Percentiles rank a stretch among this genome's conserved stretches.
phyloP scores from a whole-genome alignment of 1,140 invertebrate genomes.

The Asbolus verrucosus region DNA sequence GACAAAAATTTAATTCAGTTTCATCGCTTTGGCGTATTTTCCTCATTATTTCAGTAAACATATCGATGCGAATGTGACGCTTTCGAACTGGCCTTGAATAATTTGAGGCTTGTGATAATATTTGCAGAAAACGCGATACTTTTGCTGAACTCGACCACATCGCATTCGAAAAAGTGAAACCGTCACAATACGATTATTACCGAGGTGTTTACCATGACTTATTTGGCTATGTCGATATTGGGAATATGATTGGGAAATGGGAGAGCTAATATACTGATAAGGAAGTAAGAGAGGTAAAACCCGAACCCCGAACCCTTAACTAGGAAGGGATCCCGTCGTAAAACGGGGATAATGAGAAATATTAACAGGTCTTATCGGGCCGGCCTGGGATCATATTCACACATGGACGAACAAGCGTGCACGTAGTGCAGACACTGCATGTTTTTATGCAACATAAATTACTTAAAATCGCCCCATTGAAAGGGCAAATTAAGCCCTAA shows the following conservation, averaged over 20 bases:
- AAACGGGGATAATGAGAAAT: conserved; percentile 54
- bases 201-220: conserved; percentile 10
- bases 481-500: conserved; percentile 36
- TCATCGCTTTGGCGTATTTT: conserved; percentile 22
- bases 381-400: conserved; percentile 49
- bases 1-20: conserved; percentile 29
- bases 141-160: too few relatives aligned
- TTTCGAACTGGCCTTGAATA: not conserved
- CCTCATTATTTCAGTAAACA: conserved; percentile 25
- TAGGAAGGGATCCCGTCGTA: conserved; percentile 47
- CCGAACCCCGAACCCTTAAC: conserved; percentile 5
- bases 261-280: conserved; percentile 19
- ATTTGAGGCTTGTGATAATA: conserved; percentile 14
- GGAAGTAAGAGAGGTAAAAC: conserved; percentile 28
- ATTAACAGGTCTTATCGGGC: conserved; percentile 52
- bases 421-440: conserved; percentile 45
- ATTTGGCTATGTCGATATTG: conserved; percentile 13
- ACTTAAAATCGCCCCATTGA: conserved; percentile 35
- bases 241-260: conserved; percentile 26
- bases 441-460: conserved; percentile 44
- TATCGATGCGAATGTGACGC: conserved; percentile 2
- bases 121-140: conserved; percentile 6
- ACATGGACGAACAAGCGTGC: conserved; percentile 48
- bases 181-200: too few relatives aligned
- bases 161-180: too few relatives aligned